Percentiles rank a stretch among this genome's conserved stretches.
Conservation (phyloP, 2,113 vertebrate genomes). For the Lamprotornis superbus region DNA sequence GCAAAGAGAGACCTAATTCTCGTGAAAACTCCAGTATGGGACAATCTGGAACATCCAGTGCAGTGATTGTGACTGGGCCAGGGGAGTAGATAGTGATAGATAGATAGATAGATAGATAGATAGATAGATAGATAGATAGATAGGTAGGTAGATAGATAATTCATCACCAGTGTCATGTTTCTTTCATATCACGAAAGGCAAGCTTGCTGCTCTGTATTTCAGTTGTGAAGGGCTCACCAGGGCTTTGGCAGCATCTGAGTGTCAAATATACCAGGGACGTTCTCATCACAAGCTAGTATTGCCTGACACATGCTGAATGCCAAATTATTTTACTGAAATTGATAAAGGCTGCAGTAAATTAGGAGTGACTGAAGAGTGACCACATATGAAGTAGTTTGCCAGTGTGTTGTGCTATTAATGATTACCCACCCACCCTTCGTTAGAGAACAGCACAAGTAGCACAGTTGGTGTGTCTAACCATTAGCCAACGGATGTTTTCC, state of each 20-base stretch:
- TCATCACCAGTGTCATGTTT: background rate
- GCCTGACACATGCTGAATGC: rapidly evolving
- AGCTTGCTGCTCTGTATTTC: background rate
- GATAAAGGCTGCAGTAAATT: background rate
- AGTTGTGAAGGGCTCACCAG: background rate
- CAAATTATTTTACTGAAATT: background rate
- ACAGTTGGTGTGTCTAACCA: background rate
- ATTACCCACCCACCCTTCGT: background rate
- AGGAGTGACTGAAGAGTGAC: background rate
- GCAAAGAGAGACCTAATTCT: background rate
- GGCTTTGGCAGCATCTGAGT: background rate
- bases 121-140: background rate
- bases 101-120: background rate
- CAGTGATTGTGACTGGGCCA: background rate
- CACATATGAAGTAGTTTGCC: background rate
- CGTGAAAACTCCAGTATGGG: background rate
- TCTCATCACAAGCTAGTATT: background rate
- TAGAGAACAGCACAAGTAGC: background rate
- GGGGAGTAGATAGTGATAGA: background rate
- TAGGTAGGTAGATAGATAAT: background rate
- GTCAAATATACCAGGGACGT: background rate
- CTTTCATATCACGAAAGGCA: background rate
- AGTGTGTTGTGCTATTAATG: background rate
- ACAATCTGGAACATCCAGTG: background rate
- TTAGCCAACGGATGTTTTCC: background rate